phyloP scores from a whole-genome alignment of 2,888 invertebrate genomes.

The Tinea pellionella region DNA sequence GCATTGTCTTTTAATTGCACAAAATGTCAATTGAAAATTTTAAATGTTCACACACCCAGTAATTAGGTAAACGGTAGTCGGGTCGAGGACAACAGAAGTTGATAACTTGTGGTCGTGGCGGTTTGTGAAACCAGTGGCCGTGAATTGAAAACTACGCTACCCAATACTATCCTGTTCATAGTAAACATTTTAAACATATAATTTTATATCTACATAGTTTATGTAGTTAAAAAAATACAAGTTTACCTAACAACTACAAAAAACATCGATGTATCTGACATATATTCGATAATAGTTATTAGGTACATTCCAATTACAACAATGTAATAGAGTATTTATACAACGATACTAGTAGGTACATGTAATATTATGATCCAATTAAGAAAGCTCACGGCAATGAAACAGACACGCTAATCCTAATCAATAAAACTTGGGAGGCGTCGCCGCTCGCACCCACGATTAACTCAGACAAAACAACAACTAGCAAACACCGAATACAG shows the following conservation, averaged over 20 bases:
- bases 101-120: conserved; percentile 19
- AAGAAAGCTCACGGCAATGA: conserved; percentile 34
- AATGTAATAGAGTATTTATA: too few relatives aligned
- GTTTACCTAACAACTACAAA: too few relatives aligned
- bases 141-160: conserved; percentile 7
- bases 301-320: too few relatives aligned
- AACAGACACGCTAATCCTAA: conserved; percentile 29
- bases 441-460: conserved; percentile 8
- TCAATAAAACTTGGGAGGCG: conserved; percentile 8
- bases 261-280: too few relatives aligned
- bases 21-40: too few relatives aligned
- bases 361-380: background rate
- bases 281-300: too few relatives aligned
- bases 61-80: conserved; percentile 11
- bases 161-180: background rate
- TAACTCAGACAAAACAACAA: conserved; percentile 11
- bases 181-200: too few relatives aligned
- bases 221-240: too few relatives aligned
- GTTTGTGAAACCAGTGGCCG: conserved; percentile 11
- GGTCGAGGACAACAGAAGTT: conserved; percentile 22
- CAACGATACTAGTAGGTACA: too few relatives aligned
- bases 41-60: background rate
- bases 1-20: too few relatives aligned
- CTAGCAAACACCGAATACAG: conserved; percentile 24
- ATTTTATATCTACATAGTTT: too few relatives aligned